These are phyloP conservation scores for Cacoxenus indagator DNA, from an alignment of 2,888 invertebrate genomes.

Conservation along the genomic window DNA sequence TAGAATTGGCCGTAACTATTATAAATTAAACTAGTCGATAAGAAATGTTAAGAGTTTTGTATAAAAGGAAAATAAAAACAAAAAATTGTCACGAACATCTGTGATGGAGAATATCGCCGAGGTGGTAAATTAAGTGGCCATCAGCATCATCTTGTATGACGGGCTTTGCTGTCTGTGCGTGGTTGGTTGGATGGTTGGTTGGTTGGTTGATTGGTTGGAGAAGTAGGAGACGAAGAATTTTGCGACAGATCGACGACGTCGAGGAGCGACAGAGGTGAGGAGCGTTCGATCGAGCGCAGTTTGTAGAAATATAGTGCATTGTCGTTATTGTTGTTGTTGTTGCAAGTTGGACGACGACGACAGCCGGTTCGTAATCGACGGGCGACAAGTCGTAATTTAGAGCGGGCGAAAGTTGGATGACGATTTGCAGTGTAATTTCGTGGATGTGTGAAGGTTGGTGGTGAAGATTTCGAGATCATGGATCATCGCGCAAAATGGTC, in stretches of 20 bases:
- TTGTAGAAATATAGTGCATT: slow-evolving; percentile 18
- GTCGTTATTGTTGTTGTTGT: slow-evolving; percentile 36
- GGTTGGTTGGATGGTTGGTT: slow-evolving; percentile 39
- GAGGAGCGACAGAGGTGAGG: slow-evolving; percentile 30
- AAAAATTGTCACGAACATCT: slow-evolving; percentile 95
- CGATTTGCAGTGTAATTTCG: too few species aligned
- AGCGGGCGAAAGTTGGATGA: too few species aligned
- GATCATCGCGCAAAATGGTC: not conserved
- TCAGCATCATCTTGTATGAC: slow-evolving; percentile 99
- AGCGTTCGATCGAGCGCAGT: not conserved
- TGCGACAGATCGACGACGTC: slow-evolving; percentile 36
- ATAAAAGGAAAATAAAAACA: slow-evolving; percentile 61
- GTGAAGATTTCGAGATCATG: not conserved
- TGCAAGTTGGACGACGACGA: slow-evolving; percentile 47
- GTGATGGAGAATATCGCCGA: slow-evolving; percentile 98
- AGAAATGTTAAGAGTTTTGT: slow-evolving; percentile 35
- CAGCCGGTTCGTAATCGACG: not conserved
- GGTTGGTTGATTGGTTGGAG: slow-evolving; percentile 42
- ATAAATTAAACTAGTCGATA: slow-evolving; percentile 26
- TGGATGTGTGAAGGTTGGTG: not conserved
- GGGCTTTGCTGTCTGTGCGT: slow-evolving; percentile 74
- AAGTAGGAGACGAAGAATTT: too few species aligned
- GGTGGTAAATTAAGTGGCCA: slow-evolving; percentile 99
- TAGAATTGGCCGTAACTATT: not conserved
- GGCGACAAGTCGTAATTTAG: slow-evolving; percentile 42